Evolutionary conservation across 2,888 invertebrate species (phyloP).

Genomic region (Cryptus viduatorius): DNA sequence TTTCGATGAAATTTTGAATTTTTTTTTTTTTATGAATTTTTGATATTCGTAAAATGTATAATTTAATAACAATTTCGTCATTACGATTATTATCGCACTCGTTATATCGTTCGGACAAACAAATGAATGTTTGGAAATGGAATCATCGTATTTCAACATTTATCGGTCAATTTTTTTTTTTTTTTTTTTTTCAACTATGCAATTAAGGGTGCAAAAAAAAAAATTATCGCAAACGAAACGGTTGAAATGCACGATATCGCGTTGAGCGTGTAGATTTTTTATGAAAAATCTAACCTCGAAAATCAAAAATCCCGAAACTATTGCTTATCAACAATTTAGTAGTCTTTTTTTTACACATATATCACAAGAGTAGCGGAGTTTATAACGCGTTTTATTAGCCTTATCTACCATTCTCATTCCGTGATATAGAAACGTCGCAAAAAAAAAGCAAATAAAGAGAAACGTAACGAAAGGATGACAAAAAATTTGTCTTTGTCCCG

Average conservation of each 20-base stretch:
- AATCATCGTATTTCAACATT: background rate
- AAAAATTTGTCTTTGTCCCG: background rate
- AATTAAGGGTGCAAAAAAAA: slow-evolving; percentile 18
- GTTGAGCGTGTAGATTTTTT: slow-evolving; percentile 10
- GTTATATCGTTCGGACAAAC: slow-evolving; percentile 11
- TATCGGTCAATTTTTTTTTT: background rate
- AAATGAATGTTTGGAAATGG: slow-evolving; percentile 20
- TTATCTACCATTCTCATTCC: background rate
- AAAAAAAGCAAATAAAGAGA: slow-evolving; percentile 18
- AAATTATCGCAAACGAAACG: background rate
- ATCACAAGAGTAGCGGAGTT: slow-evolving; percentile 16
- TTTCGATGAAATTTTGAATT: background rate
- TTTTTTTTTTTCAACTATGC: slow-evolving; percentile 38
- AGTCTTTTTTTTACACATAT: slow-evolving; percentile 35
- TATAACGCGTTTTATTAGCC: slow-evolving; percentile 24
- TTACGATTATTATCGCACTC: slow-evolving; percentile 2
- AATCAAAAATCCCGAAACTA: slow-evolving; percentile 57
- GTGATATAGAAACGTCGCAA: slow-evolving; percentile 14
- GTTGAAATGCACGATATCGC: slow-evolving; percentile 9
- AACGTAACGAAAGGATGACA: background rate
- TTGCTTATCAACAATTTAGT: slow-evolving; percentile 50
- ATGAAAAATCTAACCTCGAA: slow-evolving; percentile 31
- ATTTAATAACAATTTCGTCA: background rate
- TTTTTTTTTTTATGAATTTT: background rate
- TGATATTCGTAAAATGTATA: background rate